Evolutionary conservation across 2,888 invertebrate genomes (phyloP).

Genomic region (Plemyria rubiginata): DNA sequence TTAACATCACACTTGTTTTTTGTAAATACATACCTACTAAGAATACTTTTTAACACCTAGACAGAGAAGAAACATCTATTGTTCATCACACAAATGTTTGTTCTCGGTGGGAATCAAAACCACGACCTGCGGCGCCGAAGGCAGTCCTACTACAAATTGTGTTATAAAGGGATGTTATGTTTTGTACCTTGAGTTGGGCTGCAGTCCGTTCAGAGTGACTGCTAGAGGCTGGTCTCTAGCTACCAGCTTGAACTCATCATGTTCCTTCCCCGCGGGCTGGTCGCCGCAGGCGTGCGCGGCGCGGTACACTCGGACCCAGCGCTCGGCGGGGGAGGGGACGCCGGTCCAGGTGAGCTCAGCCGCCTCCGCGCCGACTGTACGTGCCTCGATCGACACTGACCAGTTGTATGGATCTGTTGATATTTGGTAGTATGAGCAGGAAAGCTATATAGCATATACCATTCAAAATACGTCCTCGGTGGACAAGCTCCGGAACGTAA

Average conservation of each 20-base stretch:
- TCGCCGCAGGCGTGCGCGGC: slow-evolving; percentile 87
- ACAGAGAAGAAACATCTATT: no score
- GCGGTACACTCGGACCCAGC: slow-evolving; percentile 95
- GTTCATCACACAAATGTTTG: no score
- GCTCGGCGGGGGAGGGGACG: slow-evolving; percentile 94
- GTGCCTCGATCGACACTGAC: slow-evolving; percentile 90
- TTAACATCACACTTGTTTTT: no score
- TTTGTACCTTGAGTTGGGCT: slow-evolving; percentile 22
- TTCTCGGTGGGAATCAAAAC: no score
- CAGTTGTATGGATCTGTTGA: slow-evolving; percentile 91
- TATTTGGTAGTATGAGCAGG: not conserved
- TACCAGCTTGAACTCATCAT: slow-evolving; percentile 49
- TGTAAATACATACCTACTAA: no score
- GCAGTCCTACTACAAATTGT: no score
- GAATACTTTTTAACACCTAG: no score
- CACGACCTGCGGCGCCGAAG: no score
- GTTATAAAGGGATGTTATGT: no score
- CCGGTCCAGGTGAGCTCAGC: slow-evolving; percentile 93
- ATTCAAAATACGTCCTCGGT: no score
- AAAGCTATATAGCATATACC: no score
- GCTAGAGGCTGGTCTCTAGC: slow-evolving; percentile 10
- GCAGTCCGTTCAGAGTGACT: slow-evolving; percentile 12
- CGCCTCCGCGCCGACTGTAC: slow-evolving; percentile 90
- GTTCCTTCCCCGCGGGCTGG: slow-evolving; percentile 56
- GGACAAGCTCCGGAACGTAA: no score